Evolutionary conservation across 2,797 vertebrate genomes (phyloP).

Genomic region (Rhyacichthys aspro): DNA sequence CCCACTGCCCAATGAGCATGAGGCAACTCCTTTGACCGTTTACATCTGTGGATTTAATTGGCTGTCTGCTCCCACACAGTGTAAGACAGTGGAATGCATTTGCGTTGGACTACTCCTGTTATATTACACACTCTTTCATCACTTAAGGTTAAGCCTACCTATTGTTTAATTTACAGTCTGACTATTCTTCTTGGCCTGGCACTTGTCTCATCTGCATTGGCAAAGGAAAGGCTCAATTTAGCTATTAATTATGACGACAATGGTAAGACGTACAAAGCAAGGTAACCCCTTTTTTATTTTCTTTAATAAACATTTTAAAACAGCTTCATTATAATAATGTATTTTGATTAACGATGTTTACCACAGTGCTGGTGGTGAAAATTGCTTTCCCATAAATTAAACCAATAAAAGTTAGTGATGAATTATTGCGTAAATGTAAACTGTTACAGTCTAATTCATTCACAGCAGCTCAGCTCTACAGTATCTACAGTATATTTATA

Average conservation of each 20-base stretch:
- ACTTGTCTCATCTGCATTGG: slow-evolving; percentile 69
- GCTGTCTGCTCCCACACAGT: slow-evolving; percentile 55
- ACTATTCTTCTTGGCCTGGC: slow-evolving; percentile 58
- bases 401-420: slow-evolving; percentile 84
- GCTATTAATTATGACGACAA: slow-evolving; percentile 79
- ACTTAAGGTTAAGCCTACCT: slow-evolving; percentile 72
- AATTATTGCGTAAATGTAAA: slow-evolving; percentile 82
- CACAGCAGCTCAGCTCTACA: slow-evolving; percentile 62
- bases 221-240: slow-evolving; percentile 71
- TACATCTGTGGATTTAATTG: slow-evolving; percentile 68
- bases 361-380: slow-evolving; percentile 78
- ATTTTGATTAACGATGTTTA: slow-evolving; percentile 89
- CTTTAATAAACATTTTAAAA: slow-evolving; percentile 86
- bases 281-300: slow-evolving; percentile 81
- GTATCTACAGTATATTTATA: slow-evolving; percentile 65
- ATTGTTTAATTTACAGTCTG: slow-evolving; percentile 73
- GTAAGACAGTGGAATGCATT: slow-evolving; percentile 52
- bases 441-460: slow-evolving; percentile 78
- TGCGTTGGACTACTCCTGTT: slow-evolving; percentile 46
- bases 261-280: slow-evolving; percentile 79
- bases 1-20: slow-evolving; percentile 57
- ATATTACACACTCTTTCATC: slow-evolving; percentile 61
- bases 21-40: slow-evolving; percentile 55
- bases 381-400: slow-evolving; percentile 86
- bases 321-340: slow-evolving; percentile 86